Evolutionary conservation across 2,888 invertebrate species (phyloP), one percentile per base, ranked within the genome.

Genomic region (Volucella bombylans): DNA sequence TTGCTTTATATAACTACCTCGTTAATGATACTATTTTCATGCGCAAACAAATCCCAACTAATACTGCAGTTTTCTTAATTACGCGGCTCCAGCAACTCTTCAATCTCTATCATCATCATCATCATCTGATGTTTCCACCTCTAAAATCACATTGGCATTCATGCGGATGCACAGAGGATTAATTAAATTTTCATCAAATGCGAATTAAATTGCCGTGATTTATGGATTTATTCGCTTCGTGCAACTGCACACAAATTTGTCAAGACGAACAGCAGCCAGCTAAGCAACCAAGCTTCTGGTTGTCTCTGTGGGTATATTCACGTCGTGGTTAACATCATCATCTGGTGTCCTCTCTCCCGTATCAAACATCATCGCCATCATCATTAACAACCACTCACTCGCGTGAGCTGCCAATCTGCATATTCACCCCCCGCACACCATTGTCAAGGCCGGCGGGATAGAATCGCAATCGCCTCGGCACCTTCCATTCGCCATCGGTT

Each of bases 171-270:
- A 85, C 85, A 85, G 76, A 52, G 80, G 81, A 85, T 85, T 85
- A 85, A 85, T 85, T 85, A 85, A 85, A 85, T 85, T 85, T 77
- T 85, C 85, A 85, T 85, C 81, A 85, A 85, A 85, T 81, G 85
- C 85, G 85, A 86, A 86, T 86, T 86, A 86, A 86, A 86, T 86
- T 86, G 86, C 86, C 86, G 86, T 86, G 86, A 86, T 86, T 86
- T 86, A 86, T 86, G 86, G 82, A 85, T 85, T 85, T 76, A 77
- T 80, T 67, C 85, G 85, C 76, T 76, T 67, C 85, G 81, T 76
- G 85, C 71, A 80, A 83, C 83, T 82, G 82, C 72, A 78, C 54
- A 69, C 65, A 62, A 82, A 86, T 86, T 86, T 86, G 85, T 86
- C 81, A 85, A 81, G 62, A 61, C 54, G 23, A 23, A 23, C 23